These are phyloP conservation scores for Botia kubotai DNA, from an alignment of 2,797 vertebrate genomes.

Conservation along the genomic window DNA sequence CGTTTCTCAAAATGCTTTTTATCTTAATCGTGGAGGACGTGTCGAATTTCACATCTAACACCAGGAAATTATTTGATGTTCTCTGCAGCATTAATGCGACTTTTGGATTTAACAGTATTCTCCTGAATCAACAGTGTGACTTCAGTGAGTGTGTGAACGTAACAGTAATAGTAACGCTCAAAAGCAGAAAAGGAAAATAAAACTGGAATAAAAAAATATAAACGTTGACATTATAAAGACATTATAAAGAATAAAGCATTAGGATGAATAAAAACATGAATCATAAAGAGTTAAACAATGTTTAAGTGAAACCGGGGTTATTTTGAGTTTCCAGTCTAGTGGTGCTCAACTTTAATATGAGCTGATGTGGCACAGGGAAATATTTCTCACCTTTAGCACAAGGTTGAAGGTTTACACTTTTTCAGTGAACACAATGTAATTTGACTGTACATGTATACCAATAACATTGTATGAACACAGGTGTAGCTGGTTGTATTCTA, in stretches of 20 bases:
- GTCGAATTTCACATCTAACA: neutral
- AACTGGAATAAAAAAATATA: neutral
- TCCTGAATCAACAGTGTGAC: neutral
- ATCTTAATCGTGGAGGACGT: slow-evolving; percentile 1
- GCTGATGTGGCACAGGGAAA: neutral
- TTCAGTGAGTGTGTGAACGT: neutral
- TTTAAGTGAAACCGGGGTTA: neutral
- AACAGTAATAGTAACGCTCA: too few species aligned
- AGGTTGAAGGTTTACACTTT: neutral
- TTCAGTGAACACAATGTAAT: neutral
- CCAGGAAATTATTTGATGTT: neutral
- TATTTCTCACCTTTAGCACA: neutral
- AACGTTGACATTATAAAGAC: neutral
- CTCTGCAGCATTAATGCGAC: neutral
- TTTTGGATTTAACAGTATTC: neutral
- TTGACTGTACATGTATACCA: neutral
- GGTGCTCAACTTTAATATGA: neutral
- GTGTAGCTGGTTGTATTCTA: neutral
- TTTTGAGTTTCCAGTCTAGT: neutral
- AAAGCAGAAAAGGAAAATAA: too few species aligned
- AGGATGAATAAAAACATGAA: too few species aligned
- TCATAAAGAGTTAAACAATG: neutral
- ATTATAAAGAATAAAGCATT: too few species aligned
- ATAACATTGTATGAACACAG: neutral
- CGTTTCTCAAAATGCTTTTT: neutral